phyloP scores from a whole-genome alignment of 2,113 vertebrate genomes.

The Ploceus nigricollis region DNA sequence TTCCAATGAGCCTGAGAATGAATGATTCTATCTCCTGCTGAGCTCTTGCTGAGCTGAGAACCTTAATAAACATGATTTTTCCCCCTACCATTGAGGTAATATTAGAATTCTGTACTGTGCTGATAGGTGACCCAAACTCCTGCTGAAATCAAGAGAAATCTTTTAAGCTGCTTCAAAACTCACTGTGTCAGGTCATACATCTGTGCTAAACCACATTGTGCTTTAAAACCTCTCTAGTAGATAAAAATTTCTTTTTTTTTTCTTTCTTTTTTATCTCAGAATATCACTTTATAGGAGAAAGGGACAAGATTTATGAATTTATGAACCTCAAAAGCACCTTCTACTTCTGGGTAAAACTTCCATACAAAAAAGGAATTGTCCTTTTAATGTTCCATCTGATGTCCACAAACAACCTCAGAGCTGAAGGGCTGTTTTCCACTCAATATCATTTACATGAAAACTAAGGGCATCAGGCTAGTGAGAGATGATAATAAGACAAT shows the following conservation, averaged over 20 bases:
- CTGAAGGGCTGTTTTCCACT: background rate
- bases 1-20: background rate
- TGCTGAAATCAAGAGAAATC: background rate
- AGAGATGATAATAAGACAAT: background rate
- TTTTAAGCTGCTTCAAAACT: background rate
- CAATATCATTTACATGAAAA: background rate
- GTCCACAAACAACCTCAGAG: background rate
- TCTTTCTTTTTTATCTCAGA: background rate
- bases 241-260: background rate
- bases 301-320: background rate
- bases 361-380: background rate
- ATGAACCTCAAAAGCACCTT: background rate
- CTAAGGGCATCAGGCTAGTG: background rate
- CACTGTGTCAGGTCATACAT: background rate
- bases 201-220: background rate
- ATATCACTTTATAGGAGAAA: background rate
- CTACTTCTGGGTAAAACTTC: background rate
- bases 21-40: background rate
- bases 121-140: background rate
- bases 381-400: background rate
- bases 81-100: background rate
- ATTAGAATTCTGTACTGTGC: background rate
- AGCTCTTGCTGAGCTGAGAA: background rate
- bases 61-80: background rate
- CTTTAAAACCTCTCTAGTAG: conserved; percentile 10